Conservation (phyloP, 2,113 vertebrate species). For the Charadrius vociferus region DNA sequence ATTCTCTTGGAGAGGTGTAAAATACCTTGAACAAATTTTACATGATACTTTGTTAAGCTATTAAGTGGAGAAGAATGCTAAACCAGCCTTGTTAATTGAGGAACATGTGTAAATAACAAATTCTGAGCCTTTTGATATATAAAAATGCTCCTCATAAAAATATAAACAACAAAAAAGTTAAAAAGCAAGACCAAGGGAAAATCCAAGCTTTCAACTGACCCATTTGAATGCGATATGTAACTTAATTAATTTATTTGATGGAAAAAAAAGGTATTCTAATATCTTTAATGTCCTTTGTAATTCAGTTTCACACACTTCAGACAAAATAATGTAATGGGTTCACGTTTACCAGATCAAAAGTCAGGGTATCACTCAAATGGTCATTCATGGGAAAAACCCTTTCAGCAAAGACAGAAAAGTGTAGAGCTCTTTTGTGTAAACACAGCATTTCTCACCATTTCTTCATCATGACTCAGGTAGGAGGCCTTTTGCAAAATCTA, state of each 20-base stretch:
- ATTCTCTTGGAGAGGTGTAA: not conserved
- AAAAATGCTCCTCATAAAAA: not conserved
- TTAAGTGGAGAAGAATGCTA: not conserved
- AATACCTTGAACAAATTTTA: not conserved
- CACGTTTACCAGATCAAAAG: not conserved
- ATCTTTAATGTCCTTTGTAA: not conserved
- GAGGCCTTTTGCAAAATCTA: not conserved
- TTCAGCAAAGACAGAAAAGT: not conserved
- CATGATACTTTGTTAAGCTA: not conserved
- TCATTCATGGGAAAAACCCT: not conserved
- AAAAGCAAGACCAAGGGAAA: not conserved
- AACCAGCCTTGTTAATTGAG: not conserved
- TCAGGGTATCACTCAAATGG: not conserved
- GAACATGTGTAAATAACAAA: not conserved
- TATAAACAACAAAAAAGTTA: not conserved
- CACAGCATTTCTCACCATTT: not conserved
- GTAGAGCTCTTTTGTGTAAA: not conserved
- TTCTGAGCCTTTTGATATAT: not conserved
- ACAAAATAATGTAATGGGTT: not conserved
- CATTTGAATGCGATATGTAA: rapidly evolving
- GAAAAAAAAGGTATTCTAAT: not conserved
- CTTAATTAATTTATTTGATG: not conserved
- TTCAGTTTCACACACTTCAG: not conserved
- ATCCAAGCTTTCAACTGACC: not conserved
- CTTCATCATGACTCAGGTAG: not conserved